Evolutionary conservation across 2,888 invertebrate species (phyloP).

Genomic region (Laothoe populi): DNA sequence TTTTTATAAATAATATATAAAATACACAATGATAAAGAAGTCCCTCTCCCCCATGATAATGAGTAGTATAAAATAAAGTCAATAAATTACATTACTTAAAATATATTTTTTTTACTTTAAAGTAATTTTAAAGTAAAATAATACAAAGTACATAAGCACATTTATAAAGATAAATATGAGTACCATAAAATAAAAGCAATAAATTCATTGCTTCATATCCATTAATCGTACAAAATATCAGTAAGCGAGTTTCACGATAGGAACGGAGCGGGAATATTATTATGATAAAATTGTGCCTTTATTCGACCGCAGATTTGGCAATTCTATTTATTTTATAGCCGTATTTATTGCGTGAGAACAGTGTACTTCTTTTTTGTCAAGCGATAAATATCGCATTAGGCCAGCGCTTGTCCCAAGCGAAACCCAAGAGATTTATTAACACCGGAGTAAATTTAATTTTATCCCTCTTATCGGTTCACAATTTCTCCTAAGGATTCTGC

Average conservation of each 20-base stretch:
- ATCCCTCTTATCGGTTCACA: conserved; percentile 56
- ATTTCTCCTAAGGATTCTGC: conserved; percentile 52
- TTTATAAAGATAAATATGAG: not conserved
- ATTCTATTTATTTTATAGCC: conserved; percentile 63
- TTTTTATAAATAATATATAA: no score
- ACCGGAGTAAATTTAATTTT: conserved; percentile 62
- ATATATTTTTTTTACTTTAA: no score
- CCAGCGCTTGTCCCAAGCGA: conserved; percentile 52
- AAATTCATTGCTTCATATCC: not conserved
- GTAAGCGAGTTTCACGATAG: conserved; percentile 8
- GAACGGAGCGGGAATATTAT: conserved; percentile 8
- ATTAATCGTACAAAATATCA: conserved; percentile 20
- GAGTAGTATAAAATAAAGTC: no score
- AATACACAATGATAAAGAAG: not conserved
- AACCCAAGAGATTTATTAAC: conserved; percentile 66
- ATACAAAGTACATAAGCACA: no score
- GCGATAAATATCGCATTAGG: conserved; percentile 80
- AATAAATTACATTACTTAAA: no score
- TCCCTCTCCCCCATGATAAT: no score
- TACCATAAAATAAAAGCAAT: not conserved
- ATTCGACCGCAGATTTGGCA: conserved; percentile 35
- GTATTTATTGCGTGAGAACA: conserved; percentile 65
- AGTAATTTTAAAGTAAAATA: no score
- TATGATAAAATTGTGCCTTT: conserved; percentile 18
- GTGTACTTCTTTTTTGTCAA: conserved; percentile 65